phyloP scores from a whole-genome alignment of 1,140 invertebrate species.

The Druon quercuslanigerum region DNA sequence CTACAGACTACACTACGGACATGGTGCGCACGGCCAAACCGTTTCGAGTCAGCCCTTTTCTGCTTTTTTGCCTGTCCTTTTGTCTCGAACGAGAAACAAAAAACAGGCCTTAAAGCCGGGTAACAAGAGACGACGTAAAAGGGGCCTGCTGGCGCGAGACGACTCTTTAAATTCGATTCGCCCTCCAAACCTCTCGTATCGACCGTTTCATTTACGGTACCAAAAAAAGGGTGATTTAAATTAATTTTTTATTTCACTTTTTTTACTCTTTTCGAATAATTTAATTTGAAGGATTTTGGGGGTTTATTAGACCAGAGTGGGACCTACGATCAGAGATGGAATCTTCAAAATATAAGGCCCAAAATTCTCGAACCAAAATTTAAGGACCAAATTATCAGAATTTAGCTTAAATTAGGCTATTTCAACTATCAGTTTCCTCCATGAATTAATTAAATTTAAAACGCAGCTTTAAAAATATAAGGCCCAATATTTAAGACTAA shows the following conservation, averaged over 20 bases:
- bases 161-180: slow-evolving; percentile 27
- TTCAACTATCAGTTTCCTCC: too few relatives aligned
- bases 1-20: background rate
- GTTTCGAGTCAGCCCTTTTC: slow-evolving; percentile 26
- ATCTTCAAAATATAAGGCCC: too few relatives aligned
- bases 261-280: too few relatives aligned
- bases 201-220: slow-evolving; percentile 4
- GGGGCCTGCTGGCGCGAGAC: slow-evolving; percentile 22
- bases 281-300: too few relatives aligned
- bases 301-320: too few relatives aligned
- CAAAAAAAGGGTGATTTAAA: background rate
- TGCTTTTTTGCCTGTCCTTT: slow-evolving; percentile 25
- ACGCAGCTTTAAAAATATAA: too few relatives aligned
- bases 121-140: slow-evolving; percentile 31
- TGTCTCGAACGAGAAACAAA: slow-evolving; percentile 18
- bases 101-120: slow-evolving; percentile 26
- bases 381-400: too few relatives aligned
- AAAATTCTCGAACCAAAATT: too few relatives aligned
- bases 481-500: too few relatives aligned
- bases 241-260: background rate
- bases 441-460: too few relatives aligned
- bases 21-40: background rate
- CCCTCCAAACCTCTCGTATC: slow-evolving; percentile 26
- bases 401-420: too few relatives aligned
- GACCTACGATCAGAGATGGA: too few relatives aligned